A percentile compares a stretch with the other conserved stretches of the same genome.
phyloP scores from a whole-genome alignment of 2,797 vertebrate genomes.

The Sebastes diaconus region DNA sequence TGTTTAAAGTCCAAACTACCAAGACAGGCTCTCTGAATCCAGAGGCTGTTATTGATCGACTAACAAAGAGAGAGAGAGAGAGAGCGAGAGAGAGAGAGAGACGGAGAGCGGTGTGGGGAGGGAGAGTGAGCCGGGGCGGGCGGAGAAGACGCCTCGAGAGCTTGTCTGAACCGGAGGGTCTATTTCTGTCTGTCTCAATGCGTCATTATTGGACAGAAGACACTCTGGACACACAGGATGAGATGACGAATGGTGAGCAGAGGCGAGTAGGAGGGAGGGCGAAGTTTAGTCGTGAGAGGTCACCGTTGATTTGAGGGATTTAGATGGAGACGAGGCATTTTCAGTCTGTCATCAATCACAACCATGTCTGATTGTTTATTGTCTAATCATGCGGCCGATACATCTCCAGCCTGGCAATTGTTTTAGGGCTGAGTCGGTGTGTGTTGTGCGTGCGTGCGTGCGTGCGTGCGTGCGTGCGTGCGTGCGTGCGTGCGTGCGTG shows the following conservation, averaged over 20 bases:
- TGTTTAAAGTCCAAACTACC: slow-evolving; percentile 67
- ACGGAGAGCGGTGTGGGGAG: slow-evolving; percentile 8
- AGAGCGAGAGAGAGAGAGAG: slow-evolving; percentile 8
- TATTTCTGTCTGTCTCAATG: slow-evolving; percentile 68
- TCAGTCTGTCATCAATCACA: not conserved
- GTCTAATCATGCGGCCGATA: not conserved
- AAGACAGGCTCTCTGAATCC: slow-evolving; percentile 61
- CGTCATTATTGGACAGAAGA: slow-evolving; percentile 63
- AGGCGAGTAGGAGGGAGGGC: slow-evolving; percentile 18
- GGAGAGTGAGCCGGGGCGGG: slow-evolving; percentile 27
- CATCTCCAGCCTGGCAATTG: not conserved
- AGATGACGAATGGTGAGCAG: slow-evolving; percentile 38
- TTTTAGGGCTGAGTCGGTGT: not conserved
- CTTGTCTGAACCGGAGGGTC: slow-evolving; percentile 60
- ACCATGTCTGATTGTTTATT: not conserved
- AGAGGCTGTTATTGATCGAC: slow-evolving; percentile 72
- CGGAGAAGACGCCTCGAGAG: slow-evolving; percentile 50
- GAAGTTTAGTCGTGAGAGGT: slow-evolving; percentile 30
- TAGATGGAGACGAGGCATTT: slow-evolving; percentile 19
- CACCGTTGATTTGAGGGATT: slow-evolving; percentile 11
- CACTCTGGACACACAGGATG: slow-evolving; percentile 35
- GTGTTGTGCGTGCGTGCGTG: not conserved
- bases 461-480: not conserved
- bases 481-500: not conserved
- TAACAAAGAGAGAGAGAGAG: slow-evolving; percentile 39